Evolutionary conservation across 2,888 invertebrate genomes (phyloP).

Genomic region (Platycheirus albimanus): DNA sequence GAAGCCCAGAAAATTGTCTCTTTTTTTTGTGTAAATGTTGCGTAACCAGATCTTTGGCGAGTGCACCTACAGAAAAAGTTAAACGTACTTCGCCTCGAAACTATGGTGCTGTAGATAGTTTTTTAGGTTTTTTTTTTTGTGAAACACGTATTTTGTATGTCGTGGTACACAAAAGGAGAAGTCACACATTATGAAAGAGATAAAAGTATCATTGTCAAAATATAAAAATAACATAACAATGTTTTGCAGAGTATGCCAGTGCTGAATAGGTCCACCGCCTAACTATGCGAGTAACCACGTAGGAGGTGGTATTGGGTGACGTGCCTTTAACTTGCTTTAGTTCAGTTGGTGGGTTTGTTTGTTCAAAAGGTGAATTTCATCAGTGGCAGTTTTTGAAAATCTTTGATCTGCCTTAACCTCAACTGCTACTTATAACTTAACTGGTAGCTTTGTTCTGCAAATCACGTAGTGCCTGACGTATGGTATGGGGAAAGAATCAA

Average conservation of each 20-base stretch:
- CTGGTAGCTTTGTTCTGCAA: too few species aligned
- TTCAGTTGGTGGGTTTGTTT: conserved; percentile 15
- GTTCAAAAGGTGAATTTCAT: conserved; percentile 5
- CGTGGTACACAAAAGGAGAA: conserved; percentile 51
- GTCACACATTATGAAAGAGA: conserved; percentile 46
- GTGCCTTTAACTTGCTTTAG: conserved; percentile 13
- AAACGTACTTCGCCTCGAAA: not conserved
- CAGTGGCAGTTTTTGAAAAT: not conserved
- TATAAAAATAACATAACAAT: conserved; percentile 10
- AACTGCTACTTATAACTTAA: too few species aligned
- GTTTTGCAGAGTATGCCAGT: conserved; percentile 18
- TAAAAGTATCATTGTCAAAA: conserved; percentile 55
- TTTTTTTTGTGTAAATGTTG: conserved; percentile 51
- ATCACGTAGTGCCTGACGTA: too few species aligned
- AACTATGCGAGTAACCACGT: not conserved
- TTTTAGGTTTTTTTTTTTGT: conserved; percentile 25
- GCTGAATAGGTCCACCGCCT: conserved; percentile 1
- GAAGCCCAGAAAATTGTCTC: conserved; percentile 4
- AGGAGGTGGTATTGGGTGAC: conserved; percentile 33
- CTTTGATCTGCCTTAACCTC: too few species aligned
- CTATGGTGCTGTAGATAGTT: conserved; percentile 6
- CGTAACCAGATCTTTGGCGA: conserved; percentile 56
- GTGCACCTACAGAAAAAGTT: conserved; percentile 12
- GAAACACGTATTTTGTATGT: conserved; percentile 44
- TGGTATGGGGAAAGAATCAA: too few species aligned